A percentile compares a stretch with the other conserved stretches of the same genome.
Conservation (phyloP, 1,140 invertebrate species). For the Condylostylus longicornis region DNA sequence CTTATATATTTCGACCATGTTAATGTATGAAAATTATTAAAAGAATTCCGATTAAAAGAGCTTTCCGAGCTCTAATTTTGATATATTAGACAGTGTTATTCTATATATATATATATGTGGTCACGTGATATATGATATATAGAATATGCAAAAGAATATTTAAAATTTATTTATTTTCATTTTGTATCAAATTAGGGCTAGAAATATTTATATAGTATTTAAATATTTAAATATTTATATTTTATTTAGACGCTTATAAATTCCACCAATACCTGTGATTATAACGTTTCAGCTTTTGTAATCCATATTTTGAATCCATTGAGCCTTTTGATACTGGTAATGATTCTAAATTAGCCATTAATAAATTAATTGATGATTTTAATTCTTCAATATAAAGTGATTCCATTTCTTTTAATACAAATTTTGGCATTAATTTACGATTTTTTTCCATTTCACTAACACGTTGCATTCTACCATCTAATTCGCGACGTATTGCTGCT, state of each 20-base stretch:
- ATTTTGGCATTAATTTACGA: slow-evolving; percentile 94
- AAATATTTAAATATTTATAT: background rate
- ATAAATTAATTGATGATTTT: slow-evolving; percentile 89
- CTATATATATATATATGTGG: too few relatives aligned
- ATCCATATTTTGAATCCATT: slow-evolving; percentile 92
- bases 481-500: slow-evolving; percentile 93
- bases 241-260: background rate
- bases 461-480: slow-evolving; percentile 92
- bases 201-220: background rate
- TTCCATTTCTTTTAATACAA: slow-evolving; percentile 99
- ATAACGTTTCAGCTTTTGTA: slow-evolving; percentile 89
- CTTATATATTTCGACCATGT: too few relatives aligned
- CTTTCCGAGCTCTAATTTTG: too few relatives aligned
- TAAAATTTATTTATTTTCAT: slow-evolving; percentile 1
- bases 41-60: too few relatives aligned
- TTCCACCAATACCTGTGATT: slow-evolving; percentile 66
- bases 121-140: too few relatives aligned
- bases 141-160: too few relatives aligned
- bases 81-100: too few relatives aligned
- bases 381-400: slow-evolving; percentile 96
- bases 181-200: background rate
- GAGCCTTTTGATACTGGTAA: slow-evolving; percentile 95
- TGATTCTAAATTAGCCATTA: slow-evolving; percentile 98
- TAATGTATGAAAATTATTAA: too few relatives aligned
- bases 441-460: slow-evolving; percentile 98